These are phyloP conservation scores for Coreoperca whiteheadi DNA, from an alignment of 2,113 vertebrate genomes.

Conservation along the genomic window DNA sequence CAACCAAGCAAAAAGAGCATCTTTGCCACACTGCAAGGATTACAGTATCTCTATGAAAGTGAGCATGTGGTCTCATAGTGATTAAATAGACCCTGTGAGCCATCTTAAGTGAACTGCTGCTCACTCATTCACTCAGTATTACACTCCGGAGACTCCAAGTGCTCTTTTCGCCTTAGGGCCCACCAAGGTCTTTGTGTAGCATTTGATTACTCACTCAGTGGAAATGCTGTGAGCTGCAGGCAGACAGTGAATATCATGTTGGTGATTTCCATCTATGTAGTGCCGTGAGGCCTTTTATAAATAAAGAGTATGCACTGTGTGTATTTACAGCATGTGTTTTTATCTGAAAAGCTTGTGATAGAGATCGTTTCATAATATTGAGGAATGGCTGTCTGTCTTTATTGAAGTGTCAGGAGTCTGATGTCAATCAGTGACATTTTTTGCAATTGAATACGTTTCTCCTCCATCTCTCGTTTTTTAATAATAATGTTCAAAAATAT, in stretches of 20 bases:
- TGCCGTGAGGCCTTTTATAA: conserved; percentile 52
- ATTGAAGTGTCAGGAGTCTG: conserved; percentile 89
- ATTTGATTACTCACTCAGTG: conserved; percentile 74
- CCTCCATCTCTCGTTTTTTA: neutral
- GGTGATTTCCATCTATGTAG: conserved; percentile 58
- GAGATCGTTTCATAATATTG: conserved; percentile 86
- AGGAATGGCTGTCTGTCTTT: conserved; percentile 84
- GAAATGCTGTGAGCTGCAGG: conserved; percentile 57
- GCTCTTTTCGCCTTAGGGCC: conserved; percentile 71
- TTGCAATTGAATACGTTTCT: neutral
- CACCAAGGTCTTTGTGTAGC: conserved; percentile 69
- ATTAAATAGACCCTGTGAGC: conserved; percentile 68
- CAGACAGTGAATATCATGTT: conserved; percentile 63
- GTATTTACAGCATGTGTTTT: conserved; percentile 5
- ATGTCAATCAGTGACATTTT: conserved; percentile 54
- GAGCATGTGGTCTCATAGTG: conserved; percentile 56
- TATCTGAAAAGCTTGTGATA: conserved; percentile 82
- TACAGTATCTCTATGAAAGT: conserved; percentile 38
- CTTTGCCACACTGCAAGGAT: conserved; percentile 1
- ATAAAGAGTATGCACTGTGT: conserved; percentile 32
- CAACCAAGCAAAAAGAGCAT: conserved; percentile 64
- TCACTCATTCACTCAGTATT: conserved; percentile 65
- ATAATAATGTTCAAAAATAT: neutral
- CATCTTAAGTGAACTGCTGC: conserved; percentile 60
- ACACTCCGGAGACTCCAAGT: conserved; percentile 67